Evolutionary conservation across 2,797 vertebrate genomes (phyloP).

Genomic region (Ispidina lecontei): DNA sequence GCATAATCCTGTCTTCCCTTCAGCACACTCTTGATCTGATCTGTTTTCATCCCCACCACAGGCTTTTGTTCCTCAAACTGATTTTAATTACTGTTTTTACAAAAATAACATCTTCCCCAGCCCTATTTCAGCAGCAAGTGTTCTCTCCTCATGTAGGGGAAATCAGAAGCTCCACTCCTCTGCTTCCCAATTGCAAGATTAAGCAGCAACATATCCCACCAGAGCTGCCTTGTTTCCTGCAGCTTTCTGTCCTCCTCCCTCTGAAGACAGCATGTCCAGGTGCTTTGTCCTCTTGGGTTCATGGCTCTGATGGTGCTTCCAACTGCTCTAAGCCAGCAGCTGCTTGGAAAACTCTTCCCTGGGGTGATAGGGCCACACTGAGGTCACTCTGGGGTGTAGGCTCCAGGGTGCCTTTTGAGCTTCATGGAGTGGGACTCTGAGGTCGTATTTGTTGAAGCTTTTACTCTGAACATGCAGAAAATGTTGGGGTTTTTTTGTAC

Average conservation of each 20-base stretch:
- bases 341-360: not conserved
- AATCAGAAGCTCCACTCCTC: not conserved
- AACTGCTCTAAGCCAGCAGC: not conserved
- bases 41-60: not conserved
- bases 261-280: not conserved
- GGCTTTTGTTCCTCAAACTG: not conserved
- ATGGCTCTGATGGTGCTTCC: not conserved
- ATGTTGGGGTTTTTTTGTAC: not conserved
- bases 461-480: not conserved
- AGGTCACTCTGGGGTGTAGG: not conserved
- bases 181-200: not conserved
- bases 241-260: not conserved
- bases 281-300: not conserved
- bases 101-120: not conserved
- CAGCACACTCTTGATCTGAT: accelerated
- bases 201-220: not conserved
- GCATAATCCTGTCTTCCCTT: not conserved
- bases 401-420: not conserved
- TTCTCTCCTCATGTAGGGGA: not conserved
- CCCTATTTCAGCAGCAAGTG: not conserved
- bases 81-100: not conserved
- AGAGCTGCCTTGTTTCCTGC: not conserved
- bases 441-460: not conserved
- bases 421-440: not conserved
- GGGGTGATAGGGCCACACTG: accelerated